These are phyloP conservation scores for Cyanoramphus novaezelandiae DNA, from an alignment of 2,113 vertebrate species.

Conservation along the genomic window DNA sequence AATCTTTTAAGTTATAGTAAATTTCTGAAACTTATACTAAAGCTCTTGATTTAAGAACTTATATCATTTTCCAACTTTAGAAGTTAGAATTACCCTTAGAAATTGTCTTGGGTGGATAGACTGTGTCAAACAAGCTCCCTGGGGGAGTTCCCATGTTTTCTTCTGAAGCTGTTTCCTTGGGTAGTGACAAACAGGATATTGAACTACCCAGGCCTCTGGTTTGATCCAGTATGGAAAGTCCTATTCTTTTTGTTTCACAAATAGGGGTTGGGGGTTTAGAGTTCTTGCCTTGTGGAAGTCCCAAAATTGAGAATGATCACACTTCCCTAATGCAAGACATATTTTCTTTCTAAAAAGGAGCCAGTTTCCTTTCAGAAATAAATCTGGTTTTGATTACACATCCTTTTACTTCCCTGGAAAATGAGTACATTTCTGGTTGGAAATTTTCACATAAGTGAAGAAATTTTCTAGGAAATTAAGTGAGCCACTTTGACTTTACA, in stretches of 20 bases:
- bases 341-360: conserved; percentile 35
- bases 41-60: neutral
- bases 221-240: conserved; percentile 24
- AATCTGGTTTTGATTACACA: conserved; percentile 30
- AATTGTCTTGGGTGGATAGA: neutral
- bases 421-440: neutral
- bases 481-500: neutral
- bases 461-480: conserved; percentile 52
- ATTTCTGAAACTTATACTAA: neutral
- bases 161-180: neutral
- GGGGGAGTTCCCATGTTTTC: neutral
- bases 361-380: conserved; percentile 34
- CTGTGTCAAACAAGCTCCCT: neutral
- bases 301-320: conserved; percentile 37
- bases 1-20: neutral
- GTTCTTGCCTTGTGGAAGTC: conserved; percentile 15
- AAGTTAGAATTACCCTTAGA: neutral
- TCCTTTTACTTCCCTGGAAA: conserved; percentile 38
- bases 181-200: conserved; percentile 27
- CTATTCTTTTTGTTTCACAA: conserved; percentile 26
- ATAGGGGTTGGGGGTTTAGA: neutral
- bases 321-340: conserved; percentile 53
- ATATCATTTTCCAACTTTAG: neutral
- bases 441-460: neutral
- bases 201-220: conserved; percentile 10